These are phyloP conservation scores for Apostichopus parvimensis DNA, from an alignment of 35 echinoderm and acorn worm species.

Conservation along the genomic window DNA sequence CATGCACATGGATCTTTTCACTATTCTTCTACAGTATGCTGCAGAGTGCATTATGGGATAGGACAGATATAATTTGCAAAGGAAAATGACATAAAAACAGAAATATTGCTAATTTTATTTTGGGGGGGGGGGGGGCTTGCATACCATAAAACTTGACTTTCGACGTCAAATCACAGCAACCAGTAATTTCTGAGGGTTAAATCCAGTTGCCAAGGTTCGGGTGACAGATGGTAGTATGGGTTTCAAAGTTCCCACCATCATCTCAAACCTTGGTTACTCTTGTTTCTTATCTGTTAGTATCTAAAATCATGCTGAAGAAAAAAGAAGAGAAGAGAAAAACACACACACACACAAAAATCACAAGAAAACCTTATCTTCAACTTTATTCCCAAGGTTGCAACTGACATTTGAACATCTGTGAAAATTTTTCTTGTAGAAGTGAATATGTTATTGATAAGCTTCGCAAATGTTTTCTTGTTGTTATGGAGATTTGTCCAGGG, in stretches of 20 bases:
- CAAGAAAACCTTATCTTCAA: background rate
- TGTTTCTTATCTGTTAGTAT: background rate
- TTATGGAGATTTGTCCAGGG: background rate
- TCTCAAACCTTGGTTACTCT: background rate
- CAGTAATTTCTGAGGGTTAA: background rate
- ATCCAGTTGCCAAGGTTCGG: background rate
- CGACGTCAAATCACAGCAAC: background rate
- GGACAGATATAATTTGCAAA: too few relatives aligned
- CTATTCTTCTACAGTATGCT: too few relatives aligned
- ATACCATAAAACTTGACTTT: background rate
- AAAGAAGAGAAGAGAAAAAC: background rate
- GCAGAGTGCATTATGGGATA: too few relatives aligned
- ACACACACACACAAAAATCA: background rate
- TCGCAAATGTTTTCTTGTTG: background rate
- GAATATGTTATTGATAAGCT: background rate
- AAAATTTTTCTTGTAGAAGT: slow-evolving; percentile 26
- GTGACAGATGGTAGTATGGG: background rate
- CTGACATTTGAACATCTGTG: slow-evolving; percentile 45
- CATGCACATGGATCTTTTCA: too few relatives aligned
- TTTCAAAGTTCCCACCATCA: background rate
- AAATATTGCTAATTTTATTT: too few relatives aligned
- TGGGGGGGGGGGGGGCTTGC: too few relatives aligned
- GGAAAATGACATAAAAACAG: too few relatives aligned
- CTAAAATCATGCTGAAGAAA: background rate
- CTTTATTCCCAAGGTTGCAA: slow-evolving; percentile 32